Conservation (phyloP, 2,797 vertebrate genomes). For the Mycteria americana region DNA sequence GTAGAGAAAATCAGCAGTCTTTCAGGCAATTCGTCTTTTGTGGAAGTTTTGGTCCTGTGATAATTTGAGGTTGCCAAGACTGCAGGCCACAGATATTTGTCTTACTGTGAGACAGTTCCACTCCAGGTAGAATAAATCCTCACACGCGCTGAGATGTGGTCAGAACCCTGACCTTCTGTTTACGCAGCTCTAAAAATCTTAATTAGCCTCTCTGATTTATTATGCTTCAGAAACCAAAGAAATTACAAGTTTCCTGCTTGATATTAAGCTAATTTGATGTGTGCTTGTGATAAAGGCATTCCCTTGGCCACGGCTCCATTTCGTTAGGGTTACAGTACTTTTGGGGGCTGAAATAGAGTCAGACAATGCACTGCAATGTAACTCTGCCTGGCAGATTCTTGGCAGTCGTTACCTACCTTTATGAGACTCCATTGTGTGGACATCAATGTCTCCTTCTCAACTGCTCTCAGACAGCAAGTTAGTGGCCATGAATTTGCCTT, state of each 20-base stretch:
- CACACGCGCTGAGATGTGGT: rapidly evolving
- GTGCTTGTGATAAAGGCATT: slow-evolving; percentile 1
- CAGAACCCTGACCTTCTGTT: background rate
- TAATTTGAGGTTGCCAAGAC: background rate
- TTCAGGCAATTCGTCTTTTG: background rate
- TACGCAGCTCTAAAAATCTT: background rate
- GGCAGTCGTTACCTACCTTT: slow-evolving; percentile 36
- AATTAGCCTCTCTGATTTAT: background rate
- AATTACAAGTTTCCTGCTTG: slow-evolving; percentile 2
- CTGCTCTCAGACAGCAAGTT: slow-evolving; percentile 38
- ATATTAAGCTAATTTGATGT: slow-evolving; percentile 4
- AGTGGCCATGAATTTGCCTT: slow-evolving; percentile 46
- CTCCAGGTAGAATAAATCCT: slow-evolving; percentile 11
- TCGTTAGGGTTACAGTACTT: slow-evolving; percentile 19
- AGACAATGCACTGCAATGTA: slow-evolving; percentile 33
- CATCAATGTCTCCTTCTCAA: slow-evolving; percentile 37
- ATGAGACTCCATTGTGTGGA: slow-evolving; percentile 40
- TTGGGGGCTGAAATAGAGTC: slow-evolving; percentile 44
- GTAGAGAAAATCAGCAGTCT: background rate
- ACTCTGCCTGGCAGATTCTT: slow-evolving; percentile 55
- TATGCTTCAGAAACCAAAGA: background rate
- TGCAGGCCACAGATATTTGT: background rate
- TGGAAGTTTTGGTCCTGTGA: background rate
- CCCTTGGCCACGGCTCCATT: background rate
- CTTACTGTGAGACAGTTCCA: background rate